A percentile compares a stretch with the other conserved stretches of the same genome.
Conservation (phyloP, 2,113 vertebrate species). For the Thalassarche chlororhynchos region DNA sequence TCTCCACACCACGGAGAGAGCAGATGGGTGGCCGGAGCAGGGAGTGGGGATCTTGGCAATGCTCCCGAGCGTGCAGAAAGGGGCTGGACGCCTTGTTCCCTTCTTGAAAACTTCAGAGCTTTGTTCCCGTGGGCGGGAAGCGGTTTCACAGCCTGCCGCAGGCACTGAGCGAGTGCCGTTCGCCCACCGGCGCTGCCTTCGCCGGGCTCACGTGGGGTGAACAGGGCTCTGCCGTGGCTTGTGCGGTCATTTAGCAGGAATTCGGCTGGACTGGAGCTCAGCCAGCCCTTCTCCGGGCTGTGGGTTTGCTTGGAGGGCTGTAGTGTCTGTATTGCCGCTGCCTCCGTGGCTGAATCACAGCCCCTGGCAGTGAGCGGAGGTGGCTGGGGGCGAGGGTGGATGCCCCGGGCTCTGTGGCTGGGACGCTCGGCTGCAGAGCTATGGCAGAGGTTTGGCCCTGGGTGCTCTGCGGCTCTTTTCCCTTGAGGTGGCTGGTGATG, state of each 20-base stretch:
- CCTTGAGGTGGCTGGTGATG: background rate
- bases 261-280: background rate
- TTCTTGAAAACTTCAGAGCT: slow-evolving; percentile 48
- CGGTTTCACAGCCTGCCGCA: background rate
- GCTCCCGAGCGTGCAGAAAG: background rate
- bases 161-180: background rate
- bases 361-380: fast-evolving
- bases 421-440: background rate
- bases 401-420: background rate
- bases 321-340: fast-evolving
- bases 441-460: background rate
- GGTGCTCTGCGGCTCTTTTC: background rate
- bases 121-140: slow-evolving; percentile 33
- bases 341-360: background rate
- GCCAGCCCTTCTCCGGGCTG: background rate
- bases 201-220: background rate
- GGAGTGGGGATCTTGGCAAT: background rate
- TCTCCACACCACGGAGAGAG: background rate
- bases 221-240: background rate
- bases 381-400: background rate
- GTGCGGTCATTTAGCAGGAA: background rate
- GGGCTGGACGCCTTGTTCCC: slow-evolving; percentile 7
- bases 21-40: background rate
- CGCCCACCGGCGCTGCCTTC: background rate
- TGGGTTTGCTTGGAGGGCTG: background rate